Percentiles rank a stretch among this genome's conserved stretches.
These are phyloP conservation scores for Gallinago nigripennis DNA, from an alignment of 2,797 vertebrate genomes.

Conservation along the genomic window DNA sequence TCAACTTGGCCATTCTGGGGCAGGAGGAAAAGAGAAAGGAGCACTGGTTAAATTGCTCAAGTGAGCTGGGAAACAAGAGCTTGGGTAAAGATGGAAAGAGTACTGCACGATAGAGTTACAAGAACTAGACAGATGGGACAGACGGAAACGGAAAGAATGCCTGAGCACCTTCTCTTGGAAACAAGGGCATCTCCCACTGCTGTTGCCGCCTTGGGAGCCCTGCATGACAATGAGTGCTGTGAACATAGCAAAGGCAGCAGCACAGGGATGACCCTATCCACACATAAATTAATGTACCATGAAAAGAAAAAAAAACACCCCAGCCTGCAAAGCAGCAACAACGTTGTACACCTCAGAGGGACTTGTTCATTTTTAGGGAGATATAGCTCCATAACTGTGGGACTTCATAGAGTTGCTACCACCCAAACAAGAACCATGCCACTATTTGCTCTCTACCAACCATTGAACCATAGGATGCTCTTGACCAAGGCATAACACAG, in stretches of 20 bases:
- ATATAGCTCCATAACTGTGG: not conserved
- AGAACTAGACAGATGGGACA: not conserved
- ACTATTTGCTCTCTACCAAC: not conserved
- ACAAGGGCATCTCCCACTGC: not conserved
- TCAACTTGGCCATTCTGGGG: not conserved
- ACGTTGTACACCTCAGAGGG: fast-evolving
- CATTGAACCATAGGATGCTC: not conserved
- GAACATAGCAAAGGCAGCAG: not conserved
- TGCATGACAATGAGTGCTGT: not conserved
- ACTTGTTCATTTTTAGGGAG: not conserved
- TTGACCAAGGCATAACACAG: not conserved
- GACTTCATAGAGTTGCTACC: not conserved
- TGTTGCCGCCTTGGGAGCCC: not conserved
- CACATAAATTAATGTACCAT: not conserved
- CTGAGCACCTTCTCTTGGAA: not conserved
- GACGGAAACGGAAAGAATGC: not conserved
- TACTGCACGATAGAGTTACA: not conserved
- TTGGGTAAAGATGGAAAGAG: not conserved
- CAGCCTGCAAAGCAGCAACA: not conserved
- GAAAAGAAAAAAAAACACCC: not conserved
- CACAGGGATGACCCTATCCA: not conserved
- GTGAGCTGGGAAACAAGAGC: not conserved
- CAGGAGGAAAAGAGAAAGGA: not conserved
- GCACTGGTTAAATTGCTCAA: fast-evolving
- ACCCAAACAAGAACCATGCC: not conserved